Evolutionary conservation across 2,797 vertebrate species (phyloP), one percentile per base, ranked within the genome.

Genomic region (Gallinago solitaria): DNA sequence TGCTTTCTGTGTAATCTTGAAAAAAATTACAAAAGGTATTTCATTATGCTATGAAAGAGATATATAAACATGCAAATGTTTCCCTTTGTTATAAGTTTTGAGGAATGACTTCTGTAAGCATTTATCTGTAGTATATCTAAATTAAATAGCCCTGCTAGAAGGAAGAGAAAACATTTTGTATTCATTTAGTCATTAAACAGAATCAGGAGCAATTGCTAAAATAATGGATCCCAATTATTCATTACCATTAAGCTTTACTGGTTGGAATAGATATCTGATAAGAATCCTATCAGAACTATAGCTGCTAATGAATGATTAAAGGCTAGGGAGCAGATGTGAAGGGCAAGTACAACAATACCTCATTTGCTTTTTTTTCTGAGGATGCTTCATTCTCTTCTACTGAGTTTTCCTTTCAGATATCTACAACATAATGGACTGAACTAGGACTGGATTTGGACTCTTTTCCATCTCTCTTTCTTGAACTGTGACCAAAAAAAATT

Each of bases 271-370:
- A 87, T 75, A 90, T 24, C 80, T 74, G 88, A 76, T 81, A 90
- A 84, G 56, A 87, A 74, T 70, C 12, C 3, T 45, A 90, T 35
- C 37, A 90, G 83, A 79, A 82, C 59, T 87, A 47, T 51, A 69
- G 70, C 30, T 89, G 18, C 56, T 92, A 84, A 82, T 79, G 59
- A 92, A 96, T 95, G 71, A 89, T 83, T 94, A 85, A 90, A 87
- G 56, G 56, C 37, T 24, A 43, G 50, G 67, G 54, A 95, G 68
- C 83, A 94, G 95, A 79, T 84, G 81, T 0, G 0, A 87, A 84
- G 51, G 60, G 35, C 43, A 90, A 70, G 39, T 2, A 87, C 57
- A 93, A 32, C 57, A 80, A 45, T 41, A 70, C 11, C 23, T 73
- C 14, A 24, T 47, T 68, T n/a, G 11, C 39, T 39, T 15, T 15